Evolutionary conservation across 2,888 invertebrate genomes (phyloP), one percentile per base, ranked within the genome.

Genomic region (Acheta domesticus): DNA sequence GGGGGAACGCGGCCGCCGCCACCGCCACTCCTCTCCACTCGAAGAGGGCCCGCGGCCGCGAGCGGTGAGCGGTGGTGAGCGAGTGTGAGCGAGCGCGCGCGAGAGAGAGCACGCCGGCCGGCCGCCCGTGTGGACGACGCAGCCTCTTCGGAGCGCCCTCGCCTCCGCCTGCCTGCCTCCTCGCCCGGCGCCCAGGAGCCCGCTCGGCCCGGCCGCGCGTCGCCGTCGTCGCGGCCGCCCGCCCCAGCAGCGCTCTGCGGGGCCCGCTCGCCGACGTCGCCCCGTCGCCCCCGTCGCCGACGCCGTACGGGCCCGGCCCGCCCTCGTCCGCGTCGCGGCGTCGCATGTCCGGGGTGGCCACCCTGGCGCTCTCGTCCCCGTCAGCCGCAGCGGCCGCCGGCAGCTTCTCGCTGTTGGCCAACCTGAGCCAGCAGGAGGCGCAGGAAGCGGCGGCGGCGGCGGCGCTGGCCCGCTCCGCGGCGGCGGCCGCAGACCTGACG

Each of bases 381-480:
- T 14, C 14, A 20, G 78, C 73, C 62, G 21, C 4, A 20, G 78
- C 73, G 78, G 78, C 75, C 50, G 20, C 79, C 50, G 74, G 23
- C 79, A 78, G 81, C 76, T 82, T 80, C 79, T 79, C 80, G 77
- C 81, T 82, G 79, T 77, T 81, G 78, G 80, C 81, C 76, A 78
- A 78, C 80, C 76, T 79, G 74, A 79, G 76, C 76, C 78, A 77
- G 79, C 77, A 79, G 49, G 79, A 77, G 50, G 78, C 78, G 78
- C 76, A 77, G 82, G 83, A 82, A 78, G 89, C 89, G 89, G 16
- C 14, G 16, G 16, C 14, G 62, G 91, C 88, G 91, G 86, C 84
- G 85, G 85, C 75, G 83, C 84, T 86, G 82, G 90, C 90, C 84
- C 89, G 90, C 83, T 90, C 89, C 84, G 80, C 82, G 49, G 81